These are phyloP conservation scores for Ephydatia muelleri DNA, from an alignment of 37 sponge, comb jelly and placozoan species.

Conservation along the genomic window DNA sequence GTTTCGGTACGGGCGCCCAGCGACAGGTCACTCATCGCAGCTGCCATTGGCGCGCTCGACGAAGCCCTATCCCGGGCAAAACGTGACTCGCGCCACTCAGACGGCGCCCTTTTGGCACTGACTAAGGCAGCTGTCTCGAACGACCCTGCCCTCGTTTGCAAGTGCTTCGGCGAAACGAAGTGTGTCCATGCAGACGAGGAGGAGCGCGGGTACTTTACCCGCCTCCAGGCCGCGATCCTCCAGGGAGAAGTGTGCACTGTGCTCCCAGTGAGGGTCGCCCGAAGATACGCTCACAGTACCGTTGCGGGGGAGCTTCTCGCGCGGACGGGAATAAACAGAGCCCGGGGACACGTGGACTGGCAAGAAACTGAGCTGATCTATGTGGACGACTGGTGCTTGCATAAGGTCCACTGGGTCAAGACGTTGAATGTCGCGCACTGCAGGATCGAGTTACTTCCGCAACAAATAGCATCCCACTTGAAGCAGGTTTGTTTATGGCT, in stretches of 20 bases:
- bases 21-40: too few relatives aligned
- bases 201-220: slow-evolving; percentile 32
- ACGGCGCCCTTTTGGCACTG: too few relatives aligned
- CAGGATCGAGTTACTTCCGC: slow-evolving; percentile 56
- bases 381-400: slow-evolving; percentile 66
- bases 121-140: too few relatives aligned
- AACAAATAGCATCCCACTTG: slow-evolving; percentile 64
- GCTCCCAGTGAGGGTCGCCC: slow-evolving; percentile 76
- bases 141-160: too few relatives aligned
- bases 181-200: too few relatives aligned
- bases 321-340: slow-evolving; percentile 54
- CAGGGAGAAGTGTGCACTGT: slow-evolving; percentile 62
- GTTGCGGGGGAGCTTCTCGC: slow-evolving; percentile 72
- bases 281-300: not conserved
- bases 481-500: too few relatives aligned
- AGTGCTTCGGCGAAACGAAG: too few relatives aligned
- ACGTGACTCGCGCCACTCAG: too few relatives aligned
- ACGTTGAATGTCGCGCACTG: slow-evolving; percentile 63
- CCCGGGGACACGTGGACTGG: slow-evolving; percentile 66
- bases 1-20: too few relatives aligned
- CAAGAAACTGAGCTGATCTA: slow-evolving; percentile 61
- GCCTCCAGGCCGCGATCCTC: slow-evolving; percentile 44
- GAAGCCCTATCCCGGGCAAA: too few relatives aligned
- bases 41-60: too few relatives aligned
- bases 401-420: slow-evolving; percentile 75